Percentiles rank a stretch among this genome's conserved stretches.
These are phyloP conservation scores for Drosophila mimica DNA, from an alignment of 2,888 invertebrate genomes.

Conservation along the genomic window DNA sequence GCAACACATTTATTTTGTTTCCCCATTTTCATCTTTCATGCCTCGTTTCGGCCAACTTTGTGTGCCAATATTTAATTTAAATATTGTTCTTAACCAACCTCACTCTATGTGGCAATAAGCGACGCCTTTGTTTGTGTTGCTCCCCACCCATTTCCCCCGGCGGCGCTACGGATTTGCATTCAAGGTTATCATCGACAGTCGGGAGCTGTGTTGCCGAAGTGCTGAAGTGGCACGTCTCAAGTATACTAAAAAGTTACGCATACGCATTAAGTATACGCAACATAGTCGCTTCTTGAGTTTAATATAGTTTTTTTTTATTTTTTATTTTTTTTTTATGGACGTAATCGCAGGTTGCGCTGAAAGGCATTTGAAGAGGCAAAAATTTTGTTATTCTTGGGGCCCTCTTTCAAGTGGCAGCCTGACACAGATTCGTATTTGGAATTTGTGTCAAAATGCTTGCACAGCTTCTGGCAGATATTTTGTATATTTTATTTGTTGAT, in stretches of 20 bases:
- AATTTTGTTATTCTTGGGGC: slow-evolving; percentile 32
- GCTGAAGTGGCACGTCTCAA: slow-evolving; percentile 54
- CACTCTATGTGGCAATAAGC: slow-evolving; percentile 67
- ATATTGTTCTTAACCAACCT: slow-evolving; percentile 79
- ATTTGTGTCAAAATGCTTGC: slow-evolving; percentile 36
- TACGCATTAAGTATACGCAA: slow-evolving; percentile 65
- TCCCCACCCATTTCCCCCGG: background rate
- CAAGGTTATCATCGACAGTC: slow-evolving; percentile 61
- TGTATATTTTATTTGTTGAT: background rate
- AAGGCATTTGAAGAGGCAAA: slow-evolving; percentile 50
- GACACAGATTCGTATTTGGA: slow-evolving; percentile 43
- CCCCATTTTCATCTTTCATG: slow-evolving; percentile 38
- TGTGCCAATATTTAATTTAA: slow-evolving; percentile 80
- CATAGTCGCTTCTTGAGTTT: slow-evolving; percentile 42
- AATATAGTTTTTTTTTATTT: slow-evolving; percentile 30
- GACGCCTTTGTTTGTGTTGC: slow-evolving; percentile 47
- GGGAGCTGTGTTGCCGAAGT: slow-evolving; percentile 14
- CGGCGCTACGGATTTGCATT: slow-evolving; percentile 52
- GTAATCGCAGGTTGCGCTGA: slow-evolving; percentile 47
- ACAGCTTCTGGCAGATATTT: background rate
- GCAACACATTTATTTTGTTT: slow-evolving; percentile 50
- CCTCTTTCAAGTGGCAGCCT: slow-evolving; percentile 48
- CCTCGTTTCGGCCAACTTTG: background rate
- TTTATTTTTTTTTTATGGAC: slow-evolving; percentile 21
- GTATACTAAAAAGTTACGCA: slow-evolving; percentile 61